Percentiles rank a stretch among this genome's conserved stretches.
Evolutionary conservation across 2,113 vertebrate genomes (phyloP).

Genomic region (Sphaerodactylus townsendi): DNA sequence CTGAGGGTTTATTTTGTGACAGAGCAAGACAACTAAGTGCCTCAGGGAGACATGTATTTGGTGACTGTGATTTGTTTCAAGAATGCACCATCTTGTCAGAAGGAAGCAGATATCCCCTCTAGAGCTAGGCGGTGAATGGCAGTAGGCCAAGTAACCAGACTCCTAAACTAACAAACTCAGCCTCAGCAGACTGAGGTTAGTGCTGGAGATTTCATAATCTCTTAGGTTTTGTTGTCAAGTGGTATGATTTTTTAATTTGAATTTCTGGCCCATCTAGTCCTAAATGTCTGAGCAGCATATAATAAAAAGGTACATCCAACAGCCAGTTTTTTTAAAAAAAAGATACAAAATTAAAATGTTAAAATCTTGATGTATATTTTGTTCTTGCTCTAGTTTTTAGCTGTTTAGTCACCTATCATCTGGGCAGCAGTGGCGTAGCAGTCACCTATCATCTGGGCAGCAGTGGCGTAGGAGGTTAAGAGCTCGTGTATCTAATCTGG

Average conservation of each 20-base stretch:
- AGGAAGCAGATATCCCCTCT: neutral
- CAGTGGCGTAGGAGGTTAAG: no score
- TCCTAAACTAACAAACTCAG: neutral
- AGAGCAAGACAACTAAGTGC: neutral
- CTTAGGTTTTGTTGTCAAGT: neutral
- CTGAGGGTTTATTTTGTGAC: neutral
- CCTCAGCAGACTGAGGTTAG: neutral
- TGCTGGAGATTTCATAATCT: neutral
- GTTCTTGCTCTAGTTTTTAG: neutral
- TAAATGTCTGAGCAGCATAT: neutral
- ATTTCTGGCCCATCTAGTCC: neutral
- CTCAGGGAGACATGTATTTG: neutral
- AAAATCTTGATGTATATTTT: neutral
- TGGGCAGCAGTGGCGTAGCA: no score
- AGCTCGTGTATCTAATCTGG: no score
- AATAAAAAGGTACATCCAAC: neutral
- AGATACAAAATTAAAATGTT: neutral
- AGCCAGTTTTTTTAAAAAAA: neutral
- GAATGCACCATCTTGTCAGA: neutral
- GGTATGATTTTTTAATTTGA: neutral
- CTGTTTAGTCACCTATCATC: neutral
- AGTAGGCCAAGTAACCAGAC: neutral
- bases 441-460: no score
- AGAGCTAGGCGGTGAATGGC: neutral
- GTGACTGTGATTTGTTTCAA: constrained; percentile 16